Conservation (phyloP, 2,113 vertebrate genomes). For the Daboia siamensis region DNA sequence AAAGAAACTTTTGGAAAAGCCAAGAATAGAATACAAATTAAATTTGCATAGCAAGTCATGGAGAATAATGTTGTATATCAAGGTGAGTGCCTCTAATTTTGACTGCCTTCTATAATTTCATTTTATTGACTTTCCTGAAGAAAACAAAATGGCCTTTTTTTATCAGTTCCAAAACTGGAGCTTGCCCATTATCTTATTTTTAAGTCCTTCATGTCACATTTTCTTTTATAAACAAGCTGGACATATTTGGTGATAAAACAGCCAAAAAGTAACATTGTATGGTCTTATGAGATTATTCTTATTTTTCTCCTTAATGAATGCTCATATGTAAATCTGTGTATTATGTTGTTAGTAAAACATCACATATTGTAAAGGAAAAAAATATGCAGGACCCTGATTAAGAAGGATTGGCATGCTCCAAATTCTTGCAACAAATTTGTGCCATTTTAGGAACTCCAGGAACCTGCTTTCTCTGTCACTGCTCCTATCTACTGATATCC, state of each 20-base stretch:
- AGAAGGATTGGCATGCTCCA: not conserved
- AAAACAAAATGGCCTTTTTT: not conserved
- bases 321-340: not conserved
- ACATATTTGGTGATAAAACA: not conserved
- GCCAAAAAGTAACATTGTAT: not conserved
- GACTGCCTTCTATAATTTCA: not conserved
- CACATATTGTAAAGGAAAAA: not conserved
- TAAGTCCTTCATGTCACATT: not conserved
- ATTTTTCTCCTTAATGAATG: not conserved
- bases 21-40: slow-evolving; percentile 23
- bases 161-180: not conserved
- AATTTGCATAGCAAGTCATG: not conserved
- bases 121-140: not conserved
- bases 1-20: slow-evolving; percentile 36
- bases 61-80: slow-evolving; percentile 36
- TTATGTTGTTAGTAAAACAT: not conserved
- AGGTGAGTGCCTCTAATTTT: slow-evolving; percentile 19
- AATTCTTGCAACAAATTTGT: not conserved
- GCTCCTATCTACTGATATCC: not conserved
- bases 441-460: not conserved
- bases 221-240: not conserved
- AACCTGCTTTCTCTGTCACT: not conserved
- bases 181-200: not conserved
- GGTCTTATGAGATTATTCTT: not conserved
- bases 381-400: not conserved